These are phyloP conservation scores for Ips nitidus DNA, from an alignment of 1,140 invertebrate genomes.

Conservation along the genomic window DNA sequence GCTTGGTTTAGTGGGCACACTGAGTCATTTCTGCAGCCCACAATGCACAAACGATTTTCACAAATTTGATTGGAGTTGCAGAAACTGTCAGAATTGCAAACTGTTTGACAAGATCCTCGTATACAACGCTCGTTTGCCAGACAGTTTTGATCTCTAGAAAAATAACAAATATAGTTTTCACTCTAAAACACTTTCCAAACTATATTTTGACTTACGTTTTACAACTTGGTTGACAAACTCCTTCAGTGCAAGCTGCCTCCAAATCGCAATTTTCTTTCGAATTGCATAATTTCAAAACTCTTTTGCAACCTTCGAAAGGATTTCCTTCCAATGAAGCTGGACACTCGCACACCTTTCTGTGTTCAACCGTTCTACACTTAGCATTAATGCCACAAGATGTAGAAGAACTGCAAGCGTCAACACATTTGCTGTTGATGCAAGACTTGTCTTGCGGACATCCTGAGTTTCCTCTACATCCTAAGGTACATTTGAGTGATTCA, in stretches of 20 bases:
- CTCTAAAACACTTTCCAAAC: no score
- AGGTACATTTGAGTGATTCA: conserved; percentile 71
- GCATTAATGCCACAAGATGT: conserved; percentile 86
- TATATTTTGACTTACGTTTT: conserved; percentile 54
- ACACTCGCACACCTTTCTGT: conserved; percentile 75
- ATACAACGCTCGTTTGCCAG: conserved; percentile 82
- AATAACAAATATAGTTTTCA: conserved; percentile 6
- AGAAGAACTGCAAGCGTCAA: conserved; percentile 70
- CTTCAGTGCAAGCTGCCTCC: conserved; percentile 71
- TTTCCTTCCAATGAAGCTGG: conserved; percentile 72
- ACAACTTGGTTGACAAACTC: conserved; percentile 73
- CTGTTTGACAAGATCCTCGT: conserved; percentile 73
- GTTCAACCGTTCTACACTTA: conserved; percentile 66
- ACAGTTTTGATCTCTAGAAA: conserved; percentile 75
- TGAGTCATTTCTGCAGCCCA: conserved; percentile 81
- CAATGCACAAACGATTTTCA: conserved; percentile 80
- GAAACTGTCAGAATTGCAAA: conserved; percentile 81
- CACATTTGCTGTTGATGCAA: conserved; percentile 76
- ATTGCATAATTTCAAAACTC: conserved; percentile 64
- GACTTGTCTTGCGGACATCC: conserved; percentile 70
- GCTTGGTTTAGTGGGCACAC: conserved; percentile 72
- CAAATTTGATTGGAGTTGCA: conserved; percentile 82
- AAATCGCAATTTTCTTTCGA: conserved; percentile 65
- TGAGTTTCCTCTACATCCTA: conserved; percentile 78
- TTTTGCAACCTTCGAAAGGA: conserved; percentile 70